Evolutionary conservation across 2,113 vertebrate species (phyloP).

Genomic region (Plectropomus leopardus): DNA sequence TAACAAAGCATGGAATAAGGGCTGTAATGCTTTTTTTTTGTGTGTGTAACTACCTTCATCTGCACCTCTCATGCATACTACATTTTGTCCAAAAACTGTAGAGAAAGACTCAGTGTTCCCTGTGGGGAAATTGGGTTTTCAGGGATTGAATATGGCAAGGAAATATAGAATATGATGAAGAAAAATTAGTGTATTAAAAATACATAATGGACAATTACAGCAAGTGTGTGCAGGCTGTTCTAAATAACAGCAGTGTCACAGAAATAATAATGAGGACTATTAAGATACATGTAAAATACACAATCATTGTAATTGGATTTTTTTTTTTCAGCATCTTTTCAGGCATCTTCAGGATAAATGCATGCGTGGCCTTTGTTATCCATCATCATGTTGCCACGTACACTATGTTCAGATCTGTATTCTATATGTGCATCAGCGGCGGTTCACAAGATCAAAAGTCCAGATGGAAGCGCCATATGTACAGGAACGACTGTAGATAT

Average conservation of each 20-base stretch:
- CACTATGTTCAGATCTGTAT: slow-evolving; percentile 11
- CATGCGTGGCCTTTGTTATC: background rate
- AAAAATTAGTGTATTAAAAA: background rate
- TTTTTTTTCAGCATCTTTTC: too few species aligned
- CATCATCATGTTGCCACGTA: background rate
- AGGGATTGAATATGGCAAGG: background rate
- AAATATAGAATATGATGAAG: background rate
- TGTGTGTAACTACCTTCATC: background rate
- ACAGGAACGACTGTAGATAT: background rate
- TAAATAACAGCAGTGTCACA: background rate
- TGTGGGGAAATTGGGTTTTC: background rate
- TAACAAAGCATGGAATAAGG: slow-evolving; percentile 21
- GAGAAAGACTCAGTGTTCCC: background rate
- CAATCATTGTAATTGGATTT: too few species aligned
- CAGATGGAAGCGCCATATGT: slow-evolving; percentile 26
- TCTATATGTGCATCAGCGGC: slow-evolving; percentile 4
- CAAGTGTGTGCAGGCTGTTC: background rate
- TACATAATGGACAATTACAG: background rate
- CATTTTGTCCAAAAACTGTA: background rate
- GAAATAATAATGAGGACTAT: background rate
- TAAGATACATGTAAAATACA: background rate
- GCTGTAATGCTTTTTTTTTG: background rate
- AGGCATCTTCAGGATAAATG: background rate
- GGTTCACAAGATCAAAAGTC: slow-evolving; percentile 5
- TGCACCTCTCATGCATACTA: background rate